These are phyloP conservation scores for Gobius niger DNA, from an alignment of 2,113 vertebrate species.

Conservation along the genomic window DNA sequence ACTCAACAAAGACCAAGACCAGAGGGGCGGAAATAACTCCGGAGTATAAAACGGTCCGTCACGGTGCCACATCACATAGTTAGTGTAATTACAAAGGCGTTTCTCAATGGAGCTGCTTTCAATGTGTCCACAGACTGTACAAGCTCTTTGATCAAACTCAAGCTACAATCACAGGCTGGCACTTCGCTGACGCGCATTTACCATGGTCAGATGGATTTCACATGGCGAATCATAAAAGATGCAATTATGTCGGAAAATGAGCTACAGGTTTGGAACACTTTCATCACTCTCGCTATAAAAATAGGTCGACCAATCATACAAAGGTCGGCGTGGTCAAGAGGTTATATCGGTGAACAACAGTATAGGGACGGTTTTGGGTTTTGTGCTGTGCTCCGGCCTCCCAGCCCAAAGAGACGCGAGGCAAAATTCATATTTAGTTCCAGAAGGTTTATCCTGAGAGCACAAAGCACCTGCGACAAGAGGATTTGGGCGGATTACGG, in stretches of 20 bases:
- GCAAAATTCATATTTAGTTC: constrained; percentile 1
- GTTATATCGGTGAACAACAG: neutral
- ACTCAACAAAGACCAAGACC: constrained; percentile 26
- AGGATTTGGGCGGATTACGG: constrained; percentile 7
- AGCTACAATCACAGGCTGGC: constrained; percentile 1
- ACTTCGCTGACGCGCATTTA: constrained; percentile 17
- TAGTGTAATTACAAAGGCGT: constrained; percentile 28
- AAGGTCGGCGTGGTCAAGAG: constrained; percentile 5
- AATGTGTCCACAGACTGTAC: constrained; percentile 30
- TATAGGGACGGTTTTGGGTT: neutral
- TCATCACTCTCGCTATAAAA: constrained; percentile 17
- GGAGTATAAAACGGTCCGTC: constrained; percentile 12
- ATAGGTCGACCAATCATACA: constrained; percentile 15
- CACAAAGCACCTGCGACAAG: constrained; percentile 5
- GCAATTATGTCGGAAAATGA: constrained; percentile 45
- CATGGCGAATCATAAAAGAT: constrained; percentile 39
- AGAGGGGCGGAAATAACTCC: constrained; percentile 1
- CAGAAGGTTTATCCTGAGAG: neutral
- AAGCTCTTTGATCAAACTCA: constrained; percentile 41
- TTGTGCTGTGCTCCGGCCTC: neutral
- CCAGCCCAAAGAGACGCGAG: neutral
- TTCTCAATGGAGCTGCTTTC: constrained; percentile 21
- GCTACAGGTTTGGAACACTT: constrained; percentile 28
- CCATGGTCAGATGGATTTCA: constrained; percentile 46
- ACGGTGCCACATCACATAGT: constrained; percentile 23